Percentiles rank a stretch among this genome's conserved stretches.
Conservation (phyloP, 2,113 vertebrate genomes). For the Plecturocebus donacophilus region DNA sequence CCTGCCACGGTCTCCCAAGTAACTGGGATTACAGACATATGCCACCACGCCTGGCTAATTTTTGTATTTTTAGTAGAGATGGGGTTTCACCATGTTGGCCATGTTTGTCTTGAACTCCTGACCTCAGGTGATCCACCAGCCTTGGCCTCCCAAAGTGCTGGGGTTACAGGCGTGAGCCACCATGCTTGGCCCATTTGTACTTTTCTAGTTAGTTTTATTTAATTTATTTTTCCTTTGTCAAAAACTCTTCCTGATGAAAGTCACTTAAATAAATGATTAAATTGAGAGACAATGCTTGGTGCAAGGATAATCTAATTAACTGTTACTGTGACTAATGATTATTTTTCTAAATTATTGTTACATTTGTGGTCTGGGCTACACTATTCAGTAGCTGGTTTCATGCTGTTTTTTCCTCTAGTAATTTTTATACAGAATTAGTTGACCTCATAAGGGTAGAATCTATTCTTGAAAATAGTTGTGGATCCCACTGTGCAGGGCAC, state of each 20-base stretch:
- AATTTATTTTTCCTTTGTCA: slow-evolving; percentile 13
- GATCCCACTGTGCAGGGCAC: background rate
- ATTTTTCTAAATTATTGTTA: background rate
- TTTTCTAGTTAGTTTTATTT: slow-evolving; percentile 22
- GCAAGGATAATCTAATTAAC: slow-evolving; percentile 10
- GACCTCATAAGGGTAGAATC: background rate
- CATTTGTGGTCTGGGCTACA: background rate
- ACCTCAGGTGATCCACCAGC: no score
- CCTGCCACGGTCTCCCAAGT: no score
- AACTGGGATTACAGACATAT: no score
- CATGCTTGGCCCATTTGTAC: background rate
- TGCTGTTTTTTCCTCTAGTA: background rate
- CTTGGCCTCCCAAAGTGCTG: no score
- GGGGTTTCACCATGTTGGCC: no score
- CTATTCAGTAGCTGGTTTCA: background rate
- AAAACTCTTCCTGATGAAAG: slow-evolving; percentile 26
- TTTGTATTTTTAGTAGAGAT: no score
- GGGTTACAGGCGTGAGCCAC: no score
- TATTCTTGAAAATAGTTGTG: background rate
- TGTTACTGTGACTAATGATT: background rate
- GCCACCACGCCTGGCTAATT: no score
- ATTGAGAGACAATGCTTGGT: background rate
- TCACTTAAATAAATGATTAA: slow-evolving; percentile 27
- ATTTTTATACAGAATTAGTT: slow-evolving; percentile 21
- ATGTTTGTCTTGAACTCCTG: no score